Evolutionary conservation across 2,888 invertebrate genomes (phyloP), one percentile per base, ranked within the genome.

Genomic region (Bruchidius siliquastri): DNA sequence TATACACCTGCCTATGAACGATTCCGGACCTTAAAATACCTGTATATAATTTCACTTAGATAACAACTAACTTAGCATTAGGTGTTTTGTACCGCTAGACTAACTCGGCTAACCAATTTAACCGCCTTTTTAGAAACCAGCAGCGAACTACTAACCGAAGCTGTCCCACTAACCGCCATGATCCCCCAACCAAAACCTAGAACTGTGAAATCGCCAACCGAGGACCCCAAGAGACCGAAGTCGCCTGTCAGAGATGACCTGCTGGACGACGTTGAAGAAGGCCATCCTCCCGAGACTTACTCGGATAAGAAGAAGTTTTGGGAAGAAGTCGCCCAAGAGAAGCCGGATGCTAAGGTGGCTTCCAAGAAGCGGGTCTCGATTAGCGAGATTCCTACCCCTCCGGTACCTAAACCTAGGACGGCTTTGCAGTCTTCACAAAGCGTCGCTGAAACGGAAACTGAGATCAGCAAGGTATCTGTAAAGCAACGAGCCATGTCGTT

Each of bases 181-280:
- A 78, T 83, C 80, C 88, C 89, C 77, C 88, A 87, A 85, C 88
- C 89, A 79, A 88, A 88, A 82, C 89, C 89, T 72, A 87, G 89
- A 76, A 83, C 78, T 72, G 77, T 78, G 71, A 80, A 82, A 79
- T 74, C 78, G 74, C 80, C 82, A 72, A 67, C 67, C 67, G 21
- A 67, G 67, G 67, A 67, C 67, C 20, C n/a, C 20, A 67, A n/a
- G n/a, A 67, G 21, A 1, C 81, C 82, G 72, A 74, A 82, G 67
- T 83, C 85, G 26, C 83, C 84, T 13, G 84, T 84, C 70, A 79
- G 82, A 70, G 84, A 85, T 73, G 84, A 85, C 74, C 77, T 82
- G 30, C 76, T 84, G 67, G 83, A 84, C 72, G 76, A 80, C 68
- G 82, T 83, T 26, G 82, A 79, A 22, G 83, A 84, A 67, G 82